A percentile compares a stretch with the other conserved stretches of the same genome.
Evolutionary conservation across 2,797 vertebrate genomes (phyloP).

Genomic region (Eremophila alpestris): DNA sequence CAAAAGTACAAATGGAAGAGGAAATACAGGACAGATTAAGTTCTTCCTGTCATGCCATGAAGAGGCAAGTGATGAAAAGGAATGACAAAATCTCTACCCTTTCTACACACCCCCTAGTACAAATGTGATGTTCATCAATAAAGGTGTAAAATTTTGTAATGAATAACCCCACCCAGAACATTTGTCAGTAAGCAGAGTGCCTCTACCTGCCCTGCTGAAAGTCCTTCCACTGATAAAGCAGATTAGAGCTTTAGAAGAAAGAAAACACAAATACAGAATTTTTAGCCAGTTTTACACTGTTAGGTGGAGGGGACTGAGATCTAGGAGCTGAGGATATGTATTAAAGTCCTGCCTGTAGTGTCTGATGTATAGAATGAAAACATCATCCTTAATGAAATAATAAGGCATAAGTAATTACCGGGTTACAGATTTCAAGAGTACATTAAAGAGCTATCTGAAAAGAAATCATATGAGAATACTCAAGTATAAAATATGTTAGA

Average conservation of each 20-base stretch:
- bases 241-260: background rate
- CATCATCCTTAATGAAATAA: constrained; percentile 37
- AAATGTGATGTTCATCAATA: background rate
- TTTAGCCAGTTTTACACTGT: background rate
- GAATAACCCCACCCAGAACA: background rate
- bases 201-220: background rate
- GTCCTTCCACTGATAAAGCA: background rate
- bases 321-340: background rate
- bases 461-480: background rate
- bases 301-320: background rate
- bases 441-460: background rate
- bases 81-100: background rate
- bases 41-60: background rate
- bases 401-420: constrained; percentile 13
- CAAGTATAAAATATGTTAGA: background rate
- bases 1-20: background rate
- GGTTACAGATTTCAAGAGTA: background rate
- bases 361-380: constrained; percentile 8
- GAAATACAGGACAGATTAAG: background rate
- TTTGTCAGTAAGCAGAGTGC: background rate
- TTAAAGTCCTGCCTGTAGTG: background rate
- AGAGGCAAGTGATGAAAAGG: background rate
- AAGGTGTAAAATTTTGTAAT: background rate
- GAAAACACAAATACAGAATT: background rate
- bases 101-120: background rate